Conservation (phyloP, 2,113 vertebrate genomes). For the Girardinichthys multiradiatus region DNA sequence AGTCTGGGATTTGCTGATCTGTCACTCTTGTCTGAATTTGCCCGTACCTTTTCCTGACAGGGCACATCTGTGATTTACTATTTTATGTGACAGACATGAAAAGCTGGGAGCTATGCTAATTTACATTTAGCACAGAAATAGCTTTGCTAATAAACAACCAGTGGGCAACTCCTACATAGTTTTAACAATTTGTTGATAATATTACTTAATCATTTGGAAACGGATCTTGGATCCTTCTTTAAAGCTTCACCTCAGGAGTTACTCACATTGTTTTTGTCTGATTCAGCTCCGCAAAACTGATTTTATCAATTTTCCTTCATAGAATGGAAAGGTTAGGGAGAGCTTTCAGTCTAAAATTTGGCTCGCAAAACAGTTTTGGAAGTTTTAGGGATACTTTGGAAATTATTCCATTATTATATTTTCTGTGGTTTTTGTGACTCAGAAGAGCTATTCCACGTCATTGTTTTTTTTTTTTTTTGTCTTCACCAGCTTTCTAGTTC, state of each 20-base stretch:
- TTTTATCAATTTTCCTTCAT: neutral
- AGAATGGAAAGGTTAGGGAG: constrained; percentile 2
- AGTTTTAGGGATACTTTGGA: constrained; percentile 17
- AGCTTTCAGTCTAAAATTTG: constrained; percentile 45
- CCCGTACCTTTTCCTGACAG: constrained; percentile 27
- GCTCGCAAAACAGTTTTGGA: neutral
- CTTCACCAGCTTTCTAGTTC: neutral
- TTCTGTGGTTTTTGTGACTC: constrained; percentile 5
- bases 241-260: neutral
- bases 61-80: constrained; percentile 13
- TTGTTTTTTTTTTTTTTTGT: constrained; percentile 1
- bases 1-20: constrained; percentile 53
- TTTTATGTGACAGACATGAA: constrained; percentile 25
- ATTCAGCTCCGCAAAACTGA: neutral
- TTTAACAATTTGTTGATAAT: neutral
- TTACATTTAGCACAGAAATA: neutral
- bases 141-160: neutral
- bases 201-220: neutral
- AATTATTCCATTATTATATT: constrained; percentile 10
- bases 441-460: constrained; percentile 8
- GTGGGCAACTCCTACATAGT: neutral
- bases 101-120: constrained; percentile 6
- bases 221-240: neutral
- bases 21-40: constrained; percentile 42
- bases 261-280: neutral